These are phyloP conservation scores for Eristalis tenax DNA, from an alignment of 2,888 invertebrate genomes.

Conservation along the genomic window DNA sequence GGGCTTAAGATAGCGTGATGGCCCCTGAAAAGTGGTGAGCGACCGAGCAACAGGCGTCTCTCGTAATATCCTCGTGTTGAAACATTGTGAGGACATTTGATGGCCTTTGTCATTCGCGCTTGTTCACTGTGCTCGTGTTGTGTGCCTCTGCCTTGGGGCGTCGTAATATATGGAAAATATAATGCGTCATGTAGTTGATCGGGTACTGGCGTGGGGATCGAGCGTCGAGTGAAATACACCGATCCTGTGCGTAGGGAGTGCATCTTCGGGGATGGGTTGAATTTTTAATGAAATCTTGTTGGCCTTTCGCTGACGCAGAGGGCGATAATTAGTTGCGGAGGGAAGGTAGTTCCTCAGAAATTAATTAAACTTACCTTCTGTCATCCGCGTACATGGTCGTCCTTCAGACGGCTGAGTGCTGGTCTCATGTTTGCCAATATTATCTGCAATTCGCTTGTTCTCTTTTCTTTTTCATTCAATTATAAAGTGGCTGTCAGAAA, in stretches of 20 bases:
- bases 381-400: background rate
- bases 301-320: background rate
- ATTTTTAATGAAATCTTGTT: slow-evolving; percentile 18
- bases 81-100: slow-evolving; percentile 43
- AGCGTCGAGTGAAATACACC: background rate
- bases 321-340: slow-evolving; percentile 2
- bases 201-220: slow-evolving; percentile 23
- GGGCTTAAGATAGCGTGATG: slow-evolving; percentile 74
- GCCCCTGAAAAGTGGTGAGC: slow-evolving; percentile 68
- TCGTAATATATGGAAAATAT: slow-evolving; percentile 64
- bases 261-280: background rate
- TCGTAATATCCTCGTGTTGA: slow-evolving; percentile 39
- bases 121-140: slow-evolving; percentile 8
- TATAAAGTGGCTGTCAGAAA: background rate
- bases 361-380: background rate
- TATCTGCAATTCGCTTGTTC: background rate
- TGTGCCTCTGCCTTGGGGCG: slow-evolving; percentile 16
- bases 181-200: slow-evolving; percentile 48
- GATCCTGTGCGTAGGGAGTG: background rate
- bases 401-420: background rate
- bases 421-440: background rate
- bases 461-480: background rate
- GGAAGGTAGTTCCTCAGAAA: background rate
- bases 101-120: slow-evolving; percentile 44
- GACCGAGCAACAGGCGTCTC: slow-evolving; percentile 58